Conservation (phyloP, 92 coral and sea anemone species). For the Actinernus sp. region DNA sequence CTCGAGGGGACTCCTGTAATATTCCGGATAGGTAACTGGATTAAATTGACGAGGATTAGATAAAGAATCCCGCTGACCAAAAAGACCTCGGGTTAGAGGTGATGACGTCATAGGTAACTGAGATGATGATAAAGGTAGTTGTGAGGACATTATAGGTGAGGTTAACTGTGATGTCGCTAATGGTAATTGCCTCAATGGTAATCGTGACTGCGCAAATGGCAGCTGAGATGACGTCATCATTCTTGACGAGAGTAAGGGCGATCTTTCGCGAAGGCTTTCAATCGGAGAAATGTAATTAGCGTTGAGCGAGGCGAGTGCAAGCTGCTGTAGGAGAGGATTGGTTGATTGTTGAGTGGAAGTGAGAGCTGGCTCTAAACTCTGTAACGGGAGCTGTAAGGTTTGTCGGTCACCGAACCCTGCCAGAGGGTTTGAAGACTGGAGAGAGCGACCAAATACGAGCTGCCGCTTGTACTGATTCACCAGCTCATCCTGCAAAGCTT, state of each 20-base stretch:
- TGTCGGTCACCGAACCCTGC: conserved; percentile 21
- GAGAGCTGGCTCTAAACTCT: conserved; percentile 11
- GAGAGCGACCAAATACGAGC: conserved; percentile 58
- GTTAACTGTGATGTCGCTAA: neutral
- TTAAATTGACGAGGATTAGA: neutral
- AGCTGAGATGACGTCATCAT: conserved; percentile 6
- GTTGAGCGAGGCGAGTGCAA: neutral
- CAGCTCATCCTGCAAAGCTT: conserved; percentile 34
- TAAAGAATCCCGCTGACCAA: neutral
- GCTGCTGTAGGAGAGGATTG: conserved; percentile 2
- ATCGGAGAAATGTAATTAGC: conserved; percentile 30
- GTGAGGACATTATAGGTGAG: conserved; percentile 3
- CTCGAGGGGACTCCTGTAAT: conserved; percentile 30
- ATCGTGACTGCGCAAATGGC: conserved; percentile 22
- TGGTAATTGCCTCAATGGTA: neutral
- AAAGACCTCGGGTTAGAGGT: neutral
- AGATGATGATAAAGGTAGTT: conserved; percentile 4
- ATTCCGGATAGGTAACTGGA: conserved; percentile 5
- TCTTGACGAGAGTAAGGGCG: too few relatives aligned
- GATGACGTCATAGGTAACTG: neutral
- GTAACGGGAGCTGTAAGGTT: conserved; percentile 30
- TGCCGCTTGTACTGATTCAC: conserved; percentile 64
- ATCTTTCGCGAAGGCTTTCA: conserved; percentile 1
- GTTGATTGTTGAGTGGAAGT: conserved; percentile 1
- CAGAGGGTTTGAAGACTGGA: conserved; percentile 39